These are phyloP conservation scores for Polypterus senegalus DNA, from an alignment of 2,113 vertebrate genomes.

Conservation along the genomic window DNA sequence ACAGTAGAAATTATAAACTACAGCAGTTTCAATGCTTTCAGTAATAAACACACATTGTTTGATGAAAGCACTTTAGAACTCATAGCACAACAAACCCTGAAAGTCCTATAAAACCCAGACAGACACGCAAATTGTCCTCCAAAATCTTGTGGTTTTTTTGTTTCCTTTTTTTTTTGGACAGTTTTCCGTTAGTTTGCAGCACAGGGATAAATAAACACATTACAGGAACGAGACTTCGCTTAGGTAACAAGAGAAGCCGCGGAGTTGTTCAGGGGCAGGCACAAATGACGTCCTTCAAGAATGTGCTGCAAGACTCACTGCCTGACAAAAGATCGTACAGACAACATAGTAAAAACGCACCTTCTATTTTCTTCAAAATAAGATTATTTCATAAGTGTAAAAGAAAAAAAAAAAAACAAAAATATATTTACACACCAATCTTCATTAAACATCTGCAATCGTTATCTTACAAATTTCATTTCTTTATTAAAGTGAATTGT, in stretches of 20 bases:
- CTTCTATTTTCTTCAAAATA: constrained; percentile 28
- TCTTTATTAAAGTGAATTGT: constrained; percentile 30
- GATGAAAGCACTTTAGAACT: constrained; percentile 40
- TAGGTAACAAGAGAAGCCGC: not conserved
- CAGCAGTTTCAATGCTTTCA: constrained; percentile 55
- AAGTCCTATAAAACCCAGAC: constrained; percentile 31
- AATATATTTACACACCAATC: constrained; percentile 43
- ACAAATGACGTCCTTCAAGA: too few species aligned
- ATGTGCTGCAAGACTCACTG: too few species aligned
- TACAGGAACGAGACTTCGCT: not conserved
- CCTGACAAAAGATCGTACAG: too few species aligned
- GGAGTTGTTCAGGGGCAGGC: too few species aligned
- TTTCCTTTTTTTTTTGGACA: not conserved
- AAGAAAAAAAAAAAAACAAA: constrained; percentile 25
- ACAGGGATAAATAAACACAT: constrained; percentile 1
- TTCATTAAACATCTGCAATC: constrained; percentile 41
- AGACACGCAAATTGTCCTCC: constrained; percentile 25
- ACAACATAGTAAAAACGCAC: too few species aligned
- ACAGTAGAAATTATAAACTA: constrained; percentile 66
- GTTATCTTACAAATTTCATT: constrained; percentile 47
- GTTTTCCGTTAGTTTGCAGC: not conserved
- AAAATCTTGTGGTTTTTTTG: not conserved
- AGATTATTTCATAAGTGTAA: constrained; percentile 40
- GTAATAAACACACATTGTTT: constrained; percentile 44
- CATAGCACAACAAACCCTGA: constrained; percentile 40